phyloP scores from a whole-genome alignment of 2,797 vertebrate genomes.

The Rhynchonycteris naso region DNA sequence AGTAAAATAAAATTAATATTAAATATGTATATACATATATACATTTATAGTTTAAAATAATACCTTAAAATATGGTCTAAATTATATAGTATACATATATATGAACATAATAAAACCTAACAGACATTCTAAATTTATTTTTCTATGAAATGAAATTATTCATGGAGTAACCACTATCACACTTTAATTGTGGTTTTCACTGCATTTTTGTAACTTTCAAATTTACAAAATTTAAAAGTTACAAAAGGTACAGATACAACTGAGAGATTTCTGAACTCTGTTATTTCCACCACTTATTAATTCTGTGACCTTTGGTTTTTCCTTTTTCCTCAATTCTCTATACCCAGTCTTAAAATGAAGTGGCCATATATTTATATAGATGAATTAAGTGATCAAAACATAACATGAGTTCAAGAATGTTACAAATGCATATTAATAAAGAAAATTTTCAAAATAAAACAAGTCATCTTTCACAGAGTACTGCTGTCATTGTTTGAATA shows the following conservation, averaged over 20 bases:
- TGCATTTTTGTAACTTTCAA: not conserved
- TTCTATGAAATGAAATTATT: slow-evolving; percentile 7
- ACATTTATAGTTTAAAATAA: not conserved
- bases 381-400: slow-evolving; percentile 26
- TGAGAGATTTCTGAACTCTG: not conserved
- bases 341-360: not conserved
- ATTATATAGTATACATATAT: not conserved
- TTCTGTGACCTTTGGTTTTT: slow-evolving; percentile 26
- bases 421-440: slow-evolving; percentile 53
- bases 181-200: not conserved
- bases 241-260: not conserved
- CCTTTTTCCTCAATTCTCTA: slow-evolving; percentile 3
- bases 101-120: slow-evolving; percentile 6
- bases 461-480: slow-evolving; percentile 41
- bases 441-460: not conserved
- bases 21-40: not conserved
- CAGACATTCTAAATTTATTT: not conserved
- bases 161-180: not conserved
- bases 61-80: not conserved
- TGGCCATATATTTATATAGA: not conserved
- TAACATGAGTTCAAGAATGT: slow-evolving; percentile 16
- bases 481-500: not conserved
- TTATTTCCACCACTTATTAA: slow-evolving; percentile 2
- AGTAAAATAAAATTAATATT: slow-evolving; percentile 46
- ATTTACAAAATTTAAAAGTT: too few species aligned